Evolutionary conservation across 2,797 vertebrate genomes (phyloP), one percentile per base, ranked within the genome.

Genomic region (Cuculus canorus): DNA sequence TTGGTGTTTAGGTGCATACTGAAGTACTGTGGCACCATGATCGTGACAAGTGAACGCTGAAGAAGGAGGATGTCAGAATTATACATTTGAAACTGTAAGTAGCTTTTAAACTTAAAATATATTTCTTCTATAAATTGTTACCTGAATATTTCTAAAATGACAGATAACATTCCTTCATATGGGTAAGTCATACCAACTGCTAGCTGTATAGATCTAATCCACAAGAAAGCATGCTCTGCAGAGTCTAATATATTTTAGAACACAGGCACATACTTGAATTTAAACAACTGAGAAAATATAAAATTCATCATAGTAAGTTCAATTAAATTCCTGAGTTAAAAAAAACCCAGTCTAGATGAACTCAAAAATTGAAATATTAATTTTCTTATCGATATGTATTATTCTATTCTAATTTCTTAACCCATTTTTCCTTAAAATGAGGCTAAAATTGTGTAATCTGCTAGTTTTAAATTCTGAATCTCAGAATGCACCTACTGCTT

Each of bases 41-140:
- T 99, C 99, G 7, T 99, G 99, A 95, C 99, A 99, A 19, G 98
- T 98, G 96, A 99, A 99, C 25, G 99, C 99, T 99, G 96, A 70
- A 60, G 56, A 57, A 81, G 47, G 27, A 75, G 37, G 4, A 84
- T 30, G 12, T 24, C 56, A 79, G 41, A 71, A 16, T 70, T 59
- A 64, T 3, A 52, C n/a, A 64, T 30, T 50, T 41, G n/a, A 52
- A 93, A 87, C 11, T 35, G 78, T 87, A 86, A 82, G 88, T 79
- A 80, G 24, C 30, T 90, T 68, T 90, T 0, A 1, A 27, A 65
- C 63, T 79, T 70, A 41, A 91, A 79, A 73, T 68, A 8, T 1
- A 17, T 79, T 90, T 64, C 50, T 90, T 65, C 37, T 73, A 4
- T 7, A 75, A 72, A 52, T n/a, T 52, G 11, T 75, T 80, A 52